Evolutionary conservation across 2,888 invertebrate species (phyloP), one percentile per base, ranked within the genome.

Genomic region (Hecatera dysodea): DNA sequence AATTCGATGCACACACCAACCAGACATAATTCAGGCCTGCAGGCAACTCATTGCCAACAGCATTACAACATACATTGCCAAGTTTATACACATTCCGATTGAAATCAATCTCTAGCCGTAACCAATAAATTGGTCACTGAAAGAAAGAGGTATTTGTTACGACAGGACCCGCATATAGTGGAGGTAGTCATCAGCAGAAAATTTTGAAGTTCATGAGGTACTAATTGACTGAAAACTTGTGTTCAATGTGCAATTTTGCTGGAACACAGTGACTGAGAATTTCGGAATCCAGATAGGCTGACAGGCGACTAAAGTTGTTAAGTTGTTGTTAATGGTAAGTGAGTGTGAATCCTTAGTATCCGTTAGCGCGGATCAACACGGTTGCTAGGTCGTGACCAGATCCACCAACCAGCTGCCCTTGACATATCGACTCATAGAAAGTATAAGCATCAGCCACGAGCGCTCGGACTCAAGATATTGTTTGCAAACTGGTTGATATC

Each of bases 381-480:
- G 78, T 61, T 72, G 78, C 79, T 79, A 72, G 72, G 82, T 79
- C 78, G 78, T 79, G 78, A 79, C 78, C 61, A 82, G 78, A 56
- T 53, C 61, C 27, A 70, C 66, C 33, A 81, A 66, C 79, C 52
- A 33, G 92, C 81, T 89, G 93, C 89, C 95, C 95, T 95, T 95
- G 95, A 95, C 95, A 95, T 93, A 94, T 93, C 90, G 88, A 86
- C 85, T 86, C 83, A 85, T 94, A 93, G 95, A 95, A 94, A 95
- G 95, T 93, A 88, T 57, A 89, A 89, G 69, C 88, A 88, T 89
- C 90, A 84, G 88, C 88, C 80, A 84, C 84, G 83, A 85, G 68
- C 59, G 65, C 65, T 86, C 75, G 71, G 81, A 76, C 67, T 69
- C 59, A 64, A 75, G 68, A 84, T 80, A 85, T 83, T 82, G 86